Base-by-base conservation (phyloP, 2,888 invertebrate genomes). In the Dendrolimus pini region DNA sequence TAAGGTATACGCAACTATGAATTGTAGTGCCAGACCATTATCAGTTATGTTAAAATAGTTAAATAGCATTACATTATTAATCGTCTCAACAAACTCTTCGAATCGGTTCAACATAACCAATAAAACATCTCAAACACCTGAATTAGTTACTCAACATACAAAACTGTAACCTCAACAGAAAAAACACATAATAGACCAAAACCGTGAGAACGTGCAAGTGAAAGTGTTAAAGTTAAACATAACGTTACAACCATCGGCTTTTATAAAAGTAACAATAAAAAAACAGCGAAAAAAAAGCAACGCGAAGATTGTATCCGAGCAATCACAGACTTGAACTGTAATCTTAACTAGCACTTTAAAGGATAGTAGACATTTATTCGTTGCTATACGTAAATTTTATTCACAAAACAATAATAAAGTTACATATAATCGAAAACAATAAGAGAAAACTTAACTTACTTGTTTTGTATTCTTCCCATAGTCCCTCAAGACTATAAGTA, bases 161-260 rank as follows among this genome's bases (percentile, higher is more conserved):
- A 30, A 30, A 12, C 47, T 47, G 9, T 47, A 47, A 53, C 53
- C 14, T 3, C 53, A n/a, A 57, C 54, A 54, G 30, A 30, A 70
- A 69, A 74, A 72, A 64, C 62, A 53, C 56, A 57, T 70, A 66
- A 69, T 67, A 65, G 65, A 63, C 62, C 54, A 55, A 55, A 61
- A 60, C 62, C 73, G 74, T 74, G 74, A 69, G 74, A 74, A 71
- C 68, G 58, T 0, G 41, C 13, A 9, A 59, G 75, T 70, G 75
- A 75, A 75, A 75, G 75, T 75, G 66, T 59, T 65, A 41, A 30
- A 7, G 55, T 56, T 58, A 56, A 54, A 59, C 64, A 61, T 56
- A 65, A 61, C 62, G 63, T 62, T 63, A 59, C 53, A 7, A 18
- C 47, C 53, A 58, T 55, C 58, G 52, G 52, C 58, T 65, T 59